Base-by-base conservation (phyloP, 2,797 vertebrate genomes). In the Karalla daura region DNA sequence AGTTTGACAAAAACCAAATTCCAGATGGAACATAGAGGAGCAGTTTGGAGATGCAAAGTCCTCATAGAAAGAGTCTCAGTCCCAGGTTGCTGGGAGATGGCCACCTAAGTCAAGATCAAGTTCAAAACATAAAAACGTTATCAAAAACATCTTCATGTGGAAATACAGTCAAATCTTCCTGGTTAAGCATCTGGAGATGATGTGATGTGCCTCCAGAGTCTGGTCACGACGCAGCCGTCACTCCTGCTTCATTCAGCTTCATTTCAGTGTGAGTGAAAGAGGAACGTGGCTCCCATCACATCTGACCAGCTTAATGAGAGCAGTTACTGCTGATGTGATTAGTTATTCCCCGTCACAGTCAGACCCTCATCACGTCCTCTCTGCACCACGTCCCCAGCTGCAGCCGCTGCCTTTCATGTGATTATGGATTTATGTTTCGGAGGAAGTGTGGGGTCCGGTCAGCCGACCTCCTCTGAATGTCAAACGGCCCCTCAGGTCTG, bases 381-480 rank as follows among this genome's bases (percentile, higher is more conserved):
- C 61, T 52, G 71, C 69, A 41, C 79, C 74, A 32, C 45, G 61
- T 81, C 85, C 43, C 64, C 63, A 5, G 30, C 60, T 62, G 25
- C 59, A 43, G 55, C 35, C 52, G 2, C 46, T 9, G 62, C 58
- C 60, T 79, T 78, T 78, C 62, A 59, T 71, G 1, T 12, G 2
- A 17, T 67, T 76, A 47, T 76, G 65, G 71, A 70, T 80, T 79
- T 46, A 41, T 58, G 27, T n/a, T 7, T 2, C 70, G 40, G 46
- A 58, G 37, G 47, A 67, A 59, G 59, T 25, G 68, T 69, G 63
- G 51, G 53, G 20, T 47, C 33, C 58, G 25, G 37, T 65, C 41
- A 18, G 44, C 25, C 17, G n/a, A 58, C 39, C 17, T 18, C 37
- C 4, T 46, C 45, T 74, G 77, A 70, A 74, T 56, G 73, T 73